phyloP scores from a whole-genome alignment of 2,113 vertebrate genomes.

The Pipra filicauda region DNA sequence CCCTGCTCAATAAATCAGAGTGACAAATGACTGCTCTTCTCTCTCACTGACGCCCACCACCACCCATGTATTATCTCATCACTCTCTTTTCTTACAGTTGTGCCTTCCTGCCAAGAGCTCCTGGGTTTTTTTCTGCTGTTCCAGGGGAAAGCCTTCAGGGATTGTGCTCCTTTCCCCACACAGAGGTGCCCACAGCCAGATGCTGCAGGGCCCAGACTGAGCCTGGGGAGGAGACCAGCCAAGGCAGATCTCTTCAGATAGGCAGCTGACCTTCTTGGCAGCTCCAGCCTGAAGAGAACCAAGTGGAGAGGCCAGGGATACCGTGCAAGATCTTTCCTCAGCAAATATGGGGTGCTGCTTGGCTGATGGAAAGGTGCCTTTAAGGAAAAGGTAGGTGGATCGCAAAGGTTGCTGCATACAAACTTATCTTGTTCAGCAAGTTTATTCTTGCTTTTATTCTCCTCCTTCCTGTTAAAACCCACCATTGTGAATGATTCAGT shows the following conservation, averaged over 20 bases:
- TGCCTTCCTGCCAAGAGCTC: background rate
- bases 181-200: background rate
- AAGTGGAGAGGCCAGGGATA: background rate
- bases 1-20: background rate
- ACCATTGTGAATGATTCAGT: background rate
- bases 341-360: fast-evolving
- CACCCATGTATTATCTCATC: background rate
- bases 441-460: background rate
- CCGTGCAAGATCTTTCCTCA: background rate
- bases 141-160: background rate
- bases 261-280: background rate
- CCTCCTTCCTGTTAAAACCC: background rate
- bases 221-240: background rate
- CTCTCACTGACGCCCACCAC: background rate
- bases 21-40: background rate
- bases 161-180: background rate
- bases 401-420: background rate
- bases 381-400: background rate
- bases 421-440: background rate
- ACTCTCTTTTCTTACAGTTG: background rate
- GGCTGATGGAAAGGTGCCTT: background rate
- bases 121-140: background rate
- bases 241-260: background rate
- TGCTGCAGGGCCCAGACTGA: background rate
- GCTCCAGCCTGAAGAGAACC: background rate